Conservation (phyloP, 2,113 vertebrate genomes). For the Noturus placidus region DNA sequence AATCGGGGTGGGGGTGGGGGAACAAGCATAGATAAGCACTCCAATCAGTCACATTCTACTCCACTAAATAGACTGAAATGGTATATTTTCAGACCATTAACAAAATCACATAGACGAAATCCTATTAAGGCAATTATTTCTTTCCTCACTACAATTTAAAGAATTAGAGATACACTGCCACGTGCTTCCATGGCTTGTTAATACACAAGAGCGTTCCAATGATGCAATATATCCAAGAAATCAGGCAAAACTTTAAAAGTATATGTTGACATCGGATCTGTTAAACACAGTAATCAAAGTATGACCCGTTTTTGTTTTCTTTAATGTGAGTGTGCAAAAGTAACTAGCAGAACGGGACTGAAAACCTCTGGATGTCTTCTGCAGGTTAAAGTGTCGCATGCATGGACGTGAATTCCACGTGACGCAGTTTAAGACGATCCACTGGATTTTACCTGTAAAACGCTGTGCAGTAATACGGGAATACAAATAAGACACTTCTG, state of each 20-base stretch:
- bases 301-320: not conserved
- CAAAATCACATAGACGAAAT: constrained; percentile 81
- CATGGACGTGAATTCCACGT: not conserved
- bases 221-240: not conserved
- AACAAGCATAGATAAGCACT: constrained; percentile 78
- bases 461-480: not conserved
- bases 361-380: not conserved
- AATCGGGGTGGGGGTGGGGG: constrained; percentile 57
- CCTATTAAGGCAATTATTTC: constrained; percentile 79
- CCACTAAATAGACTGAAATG: constrained; percentile 79
- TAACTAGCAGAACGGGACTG: not conserved
- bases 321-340: not conserved
- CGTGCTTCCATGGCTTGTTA: constrained; percentile 68
- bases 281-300: constrained; percentile 17
- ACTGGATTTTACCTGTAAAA: not conserved
- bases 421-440: not conserved
- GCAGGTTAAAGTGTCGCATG: not conserved
- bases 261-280: not conserved
- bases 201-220: constrained; percentile 59
- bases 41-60: constrained; percentile 81
- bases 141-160: constrained; percentile 73
- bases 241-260: not conserved
- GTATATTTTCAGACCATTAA: constrained; percentile 84
- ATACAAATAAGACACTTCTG: not conserved
- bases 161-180: constrained; percentile 73